Evolutionary conservation across 2,888 invertebrate species (phyloP).

Genomic region (Agelastica alni): DNA sequence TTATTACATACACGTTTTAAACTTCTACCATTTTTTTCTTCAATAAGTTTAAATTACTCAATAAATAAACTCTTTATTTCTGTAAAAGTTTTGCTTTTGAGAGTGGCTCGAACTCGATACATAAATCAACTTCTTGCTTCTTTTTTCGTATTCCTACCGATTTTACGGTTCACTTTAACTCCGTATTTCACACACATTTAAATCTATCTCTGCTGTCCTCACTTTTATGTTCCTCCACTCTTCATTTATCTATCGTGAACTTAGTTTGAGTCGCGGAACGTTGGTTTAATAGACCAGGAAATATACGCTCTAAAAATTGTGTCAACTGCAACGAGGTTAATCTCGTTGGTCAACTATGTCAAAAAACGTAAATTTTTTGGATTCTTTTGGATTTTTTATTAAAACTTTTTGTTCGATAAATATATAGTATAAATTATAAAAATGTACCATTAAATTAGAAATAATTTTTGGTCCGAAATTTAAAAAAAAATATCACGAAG

Average conservation of each 20-base stretch:
- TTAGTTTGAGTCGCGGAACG: slow-evolving; percentile 19
- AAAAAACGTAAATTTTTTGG: too few relatives aligned
- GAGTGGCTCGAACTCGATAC: slow-evolving; percentile 41
- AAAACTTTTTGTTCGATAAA: too few relatives aligned
- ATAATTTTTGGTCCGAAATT: too few relatives aligned
- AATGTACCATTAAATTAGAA: too few relatives aligned
- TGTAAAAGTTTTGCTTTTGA: slow-evolving; percentile 39
- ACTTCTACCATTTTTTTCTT: too few relatives aligned
- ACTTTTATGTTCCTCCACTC: slow-evolving; percentile 26
- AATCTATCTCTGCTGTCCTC: slow-evolving; percentile 37
- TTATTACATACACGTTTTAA: too few relatives aligned
- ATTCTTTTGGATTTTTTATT: too few relatives aligned
- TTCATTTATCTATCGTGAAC: slow-evolving; percentile 13
- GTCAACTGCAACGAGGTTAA: too few relatives aligned
- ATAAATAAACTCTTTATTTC: slow-evolving; percentile 43
- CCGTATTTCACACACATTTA: slow-evolving; percentile 43
- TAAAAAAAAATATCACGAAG: too few relatives aligned
- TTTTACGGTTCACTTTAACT: slow-evolving; percentile 44
- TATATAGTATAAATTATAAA: too few relatives aligned
- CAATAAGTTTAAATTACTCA: slow-evolving; percentile 38
- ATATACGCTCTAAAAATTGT: too few relatives aligned
- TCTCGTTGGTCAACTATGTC: too few relatives aligned
- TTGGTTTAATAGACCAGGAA: slow-evolving; percentile 2
- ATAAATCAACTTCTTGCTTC: slow-evolving; percentile 45
- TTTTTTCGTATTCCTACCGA: slow-evolving; percentile 37